A percentile compares a stretch with the other conserved stretches of the same genome.
These are phyloP conservation scores for Mellilla xanthometata DNA, from an alignment of 2,888 invertebrate species.

Conservation along the genomic window DNA sequence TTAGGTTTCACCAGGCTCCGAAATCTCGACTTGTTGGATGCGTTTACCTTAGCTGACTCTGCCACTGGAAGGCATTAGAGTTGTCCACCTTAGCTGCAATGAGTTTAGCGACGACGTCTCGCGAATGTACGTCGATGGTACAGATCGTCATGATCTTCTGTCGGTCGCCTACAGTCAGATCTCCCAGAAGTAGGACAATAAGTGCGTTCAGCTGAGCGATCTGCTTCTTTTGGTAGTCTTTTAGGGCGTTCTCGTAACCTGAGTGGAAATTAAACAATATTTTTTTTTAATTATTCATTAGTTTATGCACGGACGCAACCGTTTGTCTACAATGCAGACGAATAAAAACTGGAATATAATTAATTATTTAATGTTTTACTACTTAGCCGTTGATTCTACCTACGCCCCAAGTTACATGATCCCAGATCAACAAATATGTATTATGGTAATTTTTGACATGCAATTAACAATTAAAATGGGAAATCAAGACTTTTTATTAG, in stretches of 20 bases:
- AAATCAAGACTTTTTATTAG: too few relatives aligned
- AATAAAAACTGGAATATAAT: too few relatives aligned
- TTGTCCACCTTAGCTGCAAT: constrained; percentile 91
- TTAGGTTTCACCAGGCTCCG: background rate
- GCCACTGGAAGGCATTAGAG: constrained; percentile 93
- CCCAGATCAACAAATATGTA: too few relatives aligned
- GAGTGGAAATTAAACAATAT: background rate
- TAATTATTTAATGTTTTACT: too few relatives aligned
- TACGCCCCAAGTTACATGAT: too few relatives aligned
- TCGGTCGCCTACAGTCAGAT: constrained; percentile 90
- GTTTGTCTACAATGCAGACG: too few relatives aligned
- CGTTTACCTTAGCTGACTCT: constrained; percentile 89
- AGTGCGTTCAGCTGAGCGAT: constrained; percentile 91
- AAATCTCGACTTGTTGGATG: background rate
- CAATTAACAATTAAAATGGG: too few relatives aligned
- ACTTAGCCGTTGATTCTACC: too few relatives aligned
- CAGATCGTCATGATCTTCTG: constrained; percentile 99
- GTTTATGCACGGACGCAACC: too few relatives aligned
- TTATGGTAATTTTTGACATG: too few relatives aligned
- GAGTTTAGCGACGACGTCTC: constrained; percentile 95
- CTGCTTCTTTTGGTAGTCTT: constrained; percentile 95
- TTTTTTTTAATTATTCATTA: too few relatives aligned
- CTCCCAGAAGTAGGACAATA: constrained; percentile 91
- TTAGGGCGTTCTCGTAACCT: constrained; percentile 94
- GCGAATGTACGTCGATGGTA: constrained; percentile 96